A percentile compares a stretch with the other conserved stretches of the same genome.
These are phyloP conservation scores for Saccostrea glomerata DNA, from an alignment of 1,140 invertebrate species.

Conservation along the genomic window DNA sequence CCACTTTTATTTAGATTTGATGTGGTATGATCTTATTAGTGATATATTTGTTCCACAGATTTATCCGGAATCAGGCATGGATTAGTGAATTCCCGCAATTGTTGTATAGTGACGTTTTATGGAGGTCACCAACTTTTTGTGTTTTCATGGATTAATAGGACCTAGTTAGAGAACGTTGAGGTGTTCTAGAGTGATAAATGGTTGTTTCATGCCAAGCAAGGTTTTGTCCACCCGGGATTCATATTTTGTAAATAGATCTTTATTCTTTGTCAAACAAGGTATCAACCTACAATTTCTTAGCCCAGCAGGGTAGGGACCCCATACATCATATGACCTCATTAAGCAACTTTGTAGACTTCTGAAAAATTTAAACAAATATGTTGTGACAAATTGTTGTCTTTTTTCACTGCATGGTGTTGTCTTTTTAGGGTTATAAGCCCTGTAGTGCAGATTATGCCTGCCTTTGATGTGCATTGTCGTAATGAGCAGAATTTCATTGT, in stretches of 20 bases:
- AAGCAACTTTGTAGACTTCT: not conserved
- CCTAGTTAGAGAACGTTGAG: not conserved
- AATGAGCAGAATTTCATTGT: not conserved
- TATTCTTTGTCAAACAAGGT: not conserved
- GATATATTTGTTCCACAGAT: not conserved
- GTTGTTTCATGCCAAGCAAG: not conserved
- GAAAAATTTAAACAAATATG: not conserved
- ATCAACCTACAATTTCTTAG: not conserved
- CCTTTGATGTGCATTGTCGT: not conserved
- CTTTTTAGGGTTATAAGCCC: not conserved
- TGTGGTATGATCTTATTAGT: not conserved
- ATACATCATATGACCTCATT: not conserved
- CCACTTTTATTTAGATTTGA: not conserved
- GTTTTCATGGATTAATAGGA: not conserved
- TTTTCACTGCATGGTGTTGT: not conserved
- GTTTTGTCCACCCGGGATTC: not conserved
- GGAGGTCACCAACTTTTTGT: not conserved
- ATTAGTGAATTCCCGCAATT: not conserved
- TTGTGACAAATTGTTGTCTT: not conserved
- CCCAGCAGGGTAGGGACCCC: not conserved
- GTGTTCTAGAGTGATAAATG: not conserved
- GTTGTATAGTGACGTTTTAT: not conserved
- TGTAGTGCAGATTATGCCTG: not conserved
- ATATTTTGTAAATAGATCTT: constrained; percentile 10
- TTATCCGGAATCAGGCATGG: not conserved